A percentile compares a stretch with the other conserved stretches of the same genome.
These are phyloP conservation scores for Lepilemur ruficaudatus DNA, from an alignment of 2,797 vertebrate species.

Conservation along the genomic window DNA sequence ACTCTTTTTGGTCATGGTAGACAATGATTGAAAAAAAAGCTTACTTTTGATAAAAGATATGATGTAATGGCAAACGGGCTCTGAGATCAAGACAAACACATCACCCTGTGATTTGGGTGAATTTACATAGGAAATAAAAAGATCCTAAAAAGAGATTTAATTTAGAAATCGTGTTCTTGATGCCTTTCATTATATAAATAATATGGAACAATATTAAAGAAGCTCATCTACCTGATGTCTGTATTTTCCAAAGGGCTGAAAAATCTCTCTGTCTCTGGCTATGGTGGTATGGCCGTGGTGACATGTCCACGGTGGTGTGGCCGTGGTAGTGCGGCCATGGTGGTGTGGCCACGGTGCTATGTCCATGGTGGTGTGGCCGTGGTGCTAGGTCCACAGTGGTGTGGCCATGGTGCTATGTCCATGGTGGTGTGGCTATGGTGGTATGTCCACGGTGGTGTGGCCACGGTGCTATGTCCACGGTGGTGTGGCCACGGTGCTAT, in stretches of 20 bases:
- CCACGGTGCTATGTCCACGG: neutral
- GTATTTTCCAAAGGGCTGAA: neutral
- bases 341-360: no score
- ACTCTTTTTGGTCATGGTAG: neutral
- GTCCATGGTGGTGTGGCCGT: neutral
- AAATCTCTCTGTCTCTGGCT: rapidly evolving
- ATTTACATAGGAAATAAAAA: neutral
- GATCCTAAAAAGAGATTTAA: neutral
- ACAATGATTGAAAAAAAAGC: neutral
- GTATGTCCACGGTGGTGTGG: neutral
- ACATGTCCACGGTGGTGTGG: neutral
- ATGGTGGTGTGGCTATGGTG: no score
- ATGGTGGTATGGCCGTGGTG: neutral
- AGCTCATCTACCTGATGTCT: rapidly evolving
- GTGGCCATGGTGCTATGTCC: no score
- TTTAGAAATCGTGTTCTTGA: neutral
- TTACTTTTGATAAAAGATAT: neutral
- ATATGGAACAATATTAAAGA: neutral
- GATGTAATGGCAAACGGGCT: neutral
- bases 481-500: no score
- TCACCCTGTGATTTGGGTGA: neutral
- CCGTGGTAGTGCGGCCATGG: rapidly evolving
- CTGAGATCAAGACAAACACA: neutral
- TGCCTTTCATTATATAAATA: neutral
- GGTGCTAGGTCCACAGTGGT: no score